Conservation (phyloP, 2,113 vertebrate species). For the Percina caprodes region DNA sequence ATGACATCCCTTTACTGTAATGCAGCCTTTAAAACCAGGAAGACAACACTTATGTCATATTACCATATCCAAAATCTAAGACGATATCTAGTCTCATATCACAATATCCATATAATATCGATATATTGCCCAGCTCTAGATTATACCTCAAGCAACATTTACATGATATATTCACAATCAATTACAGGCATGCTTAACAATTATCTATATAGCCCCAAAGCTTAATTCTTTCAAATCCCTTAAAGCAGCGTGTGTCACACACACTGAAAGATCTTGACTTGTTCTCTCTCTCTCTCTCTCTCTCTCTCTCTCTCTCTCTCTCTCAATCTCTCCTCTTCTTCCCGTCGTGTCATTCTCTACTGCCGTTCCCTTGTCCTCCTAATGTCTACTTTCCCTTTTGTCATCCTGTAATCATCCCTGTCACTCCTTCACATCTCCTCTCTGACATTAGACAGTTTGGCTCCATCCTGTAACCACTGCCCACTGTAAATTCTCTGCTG, state of each 20-base stretch:
- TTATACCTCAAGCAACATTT: not conserved
- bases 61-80: too few relatives aligned
- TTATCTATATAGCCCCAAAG: not conserved
- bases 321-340: not conserved
- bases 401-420: conserved; percentile 62
- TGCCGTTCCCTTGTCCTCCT: conserved; percentile 10
- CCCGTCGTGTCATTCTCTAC: not conserved
- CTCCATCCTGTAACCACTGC: conserved; percentile 33
- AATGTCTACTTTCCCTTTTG: conserved; percentile 50
- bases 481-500: conserved; percentile 10
- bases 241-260: conserved; percentile 5
- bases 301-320: not conserved
- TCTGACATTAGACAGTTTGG: conserved; percentile 28
- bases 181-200: conserved; percentile 5
- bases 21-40: too few relatives aligned
- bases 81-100: too few relatives aligned
- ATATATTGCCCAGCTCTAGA: not conserved
- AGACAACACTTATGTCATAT: too few relatives aligned
- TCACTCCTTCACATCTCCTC: conserved; percentile 48
- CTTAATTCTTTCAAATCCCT: conserved; percentile 1
- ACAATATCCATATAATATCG: too few relatives aligned
- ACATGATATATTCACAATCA: not conserved
- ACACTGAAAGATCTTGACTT: not conserved
- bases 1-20: too few relatives aligned
- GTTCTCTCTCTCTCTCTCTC: not conserved